Conservation (phyloP, 2,113 vertebrate genomes). For the Nettapus auritus region DNA sequence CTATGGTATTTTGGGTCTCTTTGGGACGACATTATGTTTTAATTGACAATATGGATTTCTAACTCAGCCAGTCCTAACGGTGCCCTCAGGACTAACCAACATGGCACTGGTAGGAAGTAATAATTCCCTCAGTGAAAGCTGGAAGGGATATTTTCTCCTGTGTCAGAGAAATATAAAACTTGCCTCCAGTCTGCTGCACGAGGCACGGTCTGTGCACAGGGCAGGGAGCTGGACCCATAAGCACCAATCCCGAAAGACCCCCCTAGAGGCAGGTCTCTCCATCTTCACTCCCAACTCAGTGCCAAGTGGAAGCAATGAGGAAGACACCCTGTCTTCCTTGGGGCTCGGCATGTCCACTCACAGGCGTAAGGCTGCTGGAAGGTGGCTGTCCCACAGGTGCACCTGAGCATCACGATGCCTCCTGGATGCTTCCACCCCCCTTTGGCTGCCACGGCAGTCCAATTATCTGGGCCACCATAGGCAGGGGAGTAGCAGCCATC, state of each 20-base stretch:
- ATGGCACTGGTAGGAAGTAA: not conserved
- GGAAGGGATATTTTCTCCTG: not conserved
- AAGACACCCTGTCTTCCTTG: accelerated
- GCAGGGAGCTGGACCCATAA: not conserved
- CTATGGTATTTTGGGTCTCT: not conserved
- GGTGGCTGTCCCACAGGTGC: accelerated
- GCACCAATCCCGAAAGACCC: not conserved
- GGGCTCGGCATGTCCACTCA: not conserved
- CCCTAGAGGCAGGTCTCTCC: not conserved
- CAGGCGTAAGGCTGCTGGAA: not conserved
- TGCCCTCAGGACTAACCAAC: constrained; percentile 18
- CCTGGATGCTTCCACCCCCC: not conserved
- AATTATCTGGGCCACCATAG: not conserved
- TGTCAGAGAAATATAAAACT: not conserved
- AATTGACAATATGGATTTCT: constrained; percentile 3
- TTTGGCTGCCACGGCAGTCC: constrained; percentile 35
- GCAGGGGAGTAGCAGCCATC: constrained; percentile 4
- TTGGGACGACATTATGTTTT: not conserved
- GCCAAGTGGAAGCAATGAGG: not conserved
- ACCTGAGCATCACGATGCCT: not conserved
- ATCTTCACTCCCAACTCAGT: not conserved
- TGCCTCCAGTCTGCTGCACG: not conserved
- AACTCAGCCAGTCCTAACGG: not conserved
- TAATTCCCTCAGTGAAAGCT: not conserved
- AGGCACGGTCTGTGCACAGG: not conserved